Percentiles rank a stretch among this genome's conserved stretches.
These are phyloP conservation scores for Cydia pomonella DNA, from an alignment of 1,140 invertebrate genomes.

Conservation along the genomic window DNA sequence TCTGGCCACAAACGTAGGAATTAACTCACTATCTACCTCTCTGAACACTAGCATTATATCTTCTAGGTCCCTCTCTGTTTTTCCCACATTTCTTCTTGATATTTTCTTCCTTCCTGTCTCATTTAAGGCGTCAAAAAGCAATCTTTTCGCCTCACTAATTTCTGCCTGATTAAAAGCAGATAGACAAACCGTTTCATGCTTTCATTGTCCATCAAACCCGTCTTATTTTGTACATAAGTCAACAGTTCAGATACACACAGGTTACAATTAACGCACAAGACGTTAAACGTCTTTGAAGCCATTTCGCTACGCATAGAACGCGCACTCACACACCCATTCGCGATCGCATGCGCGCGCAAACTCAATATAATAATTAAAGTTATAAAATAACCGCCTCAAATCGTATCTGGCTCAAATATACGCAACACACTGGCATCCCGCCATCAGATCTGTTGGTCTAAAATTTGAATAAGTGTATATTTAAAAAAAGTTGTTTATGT, in stretches of 20 bases:
- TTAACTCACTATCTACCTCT: not conserved
- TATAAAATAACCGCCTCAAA: no score
- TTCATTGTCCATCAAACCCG: conserved; percentile 19
- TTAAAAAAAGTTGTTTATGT: no score
- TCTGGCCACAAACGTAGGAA: not conserved
- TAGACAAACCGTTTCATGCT: not conserved
- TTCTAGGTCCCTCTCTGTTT: conserved; percentile 8
- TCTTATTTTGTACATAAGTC: conserved; percentile 17
- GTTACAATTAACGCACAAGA: conserved; percentile 19
- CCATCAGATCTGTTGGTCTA: no score
- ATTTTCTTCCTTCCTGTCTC: not conserved
- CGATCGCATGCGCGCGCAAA: no score
- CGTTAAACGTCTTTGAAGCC: conserved; percentile 22
- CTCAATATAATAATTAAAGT: no score
- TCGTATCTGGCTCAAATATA: no score
- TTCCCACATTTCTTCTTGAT: conserved; percentile 7
- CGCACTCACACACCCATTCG: no score
- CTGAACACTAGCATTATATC: not conserved
- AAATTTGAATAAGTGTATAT: no score
- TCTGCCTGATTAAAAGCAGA: conserved; percentile 17
- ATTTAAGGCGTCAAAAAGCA: conserved; percentile 9
- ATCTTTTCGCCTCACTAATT: conserved; percentile 5
- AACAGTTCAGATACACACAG: conserved; percentile 22
- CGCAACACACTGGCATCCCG: no score
- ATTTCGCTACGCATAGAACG: no score